Conservation (phyloP, 2,797 vertebrate species). For the Catharus ustulatus region DNA sequence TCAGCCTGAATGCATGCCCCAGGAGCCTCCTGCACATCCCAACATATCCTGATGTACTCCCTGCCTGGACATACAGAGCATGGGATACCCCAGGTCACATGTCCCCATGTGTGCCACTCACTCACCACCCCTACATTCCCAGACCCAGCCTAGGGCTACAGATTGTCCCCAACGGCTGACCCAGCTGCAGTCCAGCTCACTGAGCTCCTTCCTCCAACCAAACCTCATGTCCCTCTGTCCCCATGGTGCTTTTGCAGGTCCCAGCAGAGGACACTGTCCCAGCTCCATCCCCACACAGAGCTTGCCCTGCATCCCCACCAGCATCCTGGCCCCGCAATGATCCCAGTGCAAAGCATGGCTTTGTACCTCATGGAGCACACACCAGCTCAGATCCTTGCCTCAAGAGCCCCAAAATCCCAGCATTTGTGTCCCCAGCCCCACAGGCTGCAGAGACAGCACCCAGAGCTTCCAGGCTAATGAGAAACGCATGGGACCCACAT, state of each 20-base stretch:
- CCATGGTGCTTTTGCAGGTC: not conserved
- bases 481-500: slow-evolving; percentile 90
- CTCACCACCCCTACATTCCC: not conserved
- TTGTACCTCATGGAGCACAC: not conserved
- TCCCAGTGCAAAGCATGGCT: fast-evolving
- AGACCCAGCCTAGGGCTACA: not conserved
- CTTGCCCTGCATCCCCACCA: fast-evolving
- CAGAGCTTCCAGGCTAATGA: slow-evolving; percentile 75
- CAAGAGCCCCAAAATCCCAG: slow-evolving; percentile 72
- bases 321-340: not conserved
- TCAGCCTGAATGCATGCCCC: not conserved
- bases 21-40: not conserved
- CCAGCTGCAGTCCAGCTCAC: not conserved
- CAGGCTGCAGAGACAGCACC: slow-evolving; percentile 77
- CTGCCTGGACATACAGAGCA: not conserved
- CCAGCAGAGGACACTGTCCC: fast-evolving
- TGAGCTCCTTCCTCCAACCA: not conserved
- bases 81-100: not conserved
- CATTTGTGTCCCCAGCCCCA: slow-evolving; percentile 72
- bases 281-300: not conserved
- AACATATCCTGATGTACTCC: too few species aligned
- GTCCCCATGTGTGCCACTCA: fast-evolving
- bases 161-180: fast-evolving
- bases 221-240: not conserved
- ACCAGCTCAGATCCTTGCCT: not conserved